Percentiles rank a stretch among this genome's conserved stretches.
Conservation (phyloP, 2,113 vertebrate genomes). For the Entomyzon cyanotis region DNA sequence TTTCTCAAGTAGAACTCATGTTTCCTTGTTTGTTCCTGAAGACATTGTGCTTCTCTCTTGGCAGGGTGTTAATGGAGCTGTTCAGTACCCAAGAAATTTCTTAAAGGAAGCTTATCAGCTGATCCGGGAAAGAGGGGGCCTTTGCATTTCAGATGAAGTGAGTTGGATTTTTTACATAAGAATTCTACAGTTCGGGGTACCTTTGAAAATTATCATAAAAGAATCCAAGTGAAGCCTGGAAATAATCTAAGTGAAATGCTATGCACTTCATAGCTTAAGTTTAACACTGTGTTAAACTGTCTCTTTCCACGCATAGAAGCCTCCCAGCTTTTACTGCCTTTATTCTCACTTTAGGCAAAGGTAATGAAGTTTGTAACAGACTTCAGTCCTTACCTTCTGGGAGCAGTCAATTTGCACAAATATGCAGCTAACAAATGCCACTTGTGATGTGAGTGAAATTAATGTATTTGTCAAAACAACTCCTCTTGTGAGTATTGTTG, state of each 20-base stretch:
- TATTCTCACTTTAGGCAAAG: not conserved
- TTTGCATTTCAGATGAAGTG: conserved; percentile 94
- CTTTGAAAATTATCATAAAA: not conserved
- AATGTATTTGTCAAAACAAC: not conserved
- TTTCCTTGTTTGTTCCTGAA: not conserved
- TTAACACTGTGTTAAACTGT: not conserved
- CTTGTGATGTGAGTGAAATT: not conserved
- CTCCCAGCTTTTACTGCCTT: not conserved
- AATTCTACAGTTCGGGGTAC: not conserved
- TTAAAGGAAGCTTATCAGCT: conserved; percentile 85
- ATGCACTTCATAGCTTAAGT: not conserved
- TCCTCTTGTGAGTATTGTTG: not conserved
- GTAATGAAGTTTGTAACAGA: not conserved
- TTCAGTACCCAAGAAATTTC: conserved; percentile 91
- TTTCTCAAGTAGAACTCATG: not conserved
- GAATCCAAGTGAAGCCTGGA: not conserved
- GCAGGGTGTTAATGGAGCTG: conserved; percentile 86
- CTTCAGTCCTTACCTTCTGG: not conserved
- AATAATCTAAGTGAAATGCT: not conserved
- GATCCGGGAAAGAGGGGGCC: conserved; percentile 83
- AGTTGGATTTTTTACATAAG: not conserved
- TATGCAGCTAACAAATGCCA: not conserved
- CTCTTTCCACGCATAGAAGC: not conserved
- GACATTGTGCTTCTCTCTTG: not conserved
- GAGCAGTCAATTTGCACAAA: not conserved